Evolutionary conservation across 2,797 vertebrate genomes (phyloP), one percentile per base, ranked within the genome.

Genomic region (Choloepus didactylus): DNA sequence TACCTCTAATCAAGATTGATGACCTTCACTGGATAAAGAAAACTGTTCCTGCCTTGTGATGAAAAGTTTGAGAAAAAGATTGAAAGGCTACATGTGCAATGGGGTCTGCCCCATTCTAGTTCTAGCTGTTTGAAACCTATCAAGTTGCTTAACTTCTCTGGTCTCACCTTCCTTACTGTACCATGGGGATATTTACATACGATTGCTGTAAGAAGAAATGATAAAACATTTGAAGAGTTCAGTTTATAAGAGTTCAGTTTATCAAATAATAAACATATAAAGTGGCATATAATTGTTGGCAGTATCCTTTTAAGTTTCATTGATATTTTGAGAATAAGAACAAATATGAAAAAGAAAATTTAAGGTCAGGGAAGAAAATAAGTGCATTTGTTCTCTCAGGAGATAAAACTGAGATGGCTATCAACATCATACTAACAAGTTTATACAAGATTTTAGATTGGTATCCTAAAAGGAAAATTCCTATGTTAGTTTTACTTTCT

Each of bases 261-360:
- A 44, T 44, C 41, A 44, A 44, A 44, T 44, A 44, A 6, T 44
- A 44, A 44, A 44, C 41, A 44, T 44, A 44, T 44, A 44, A 44
- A 44, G 41, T 41, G 27, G 64, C 27, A 67, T 12, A 0, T 51
- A 56, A 62, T 6, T 9, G 1, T 75, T 56, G n/a, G 64, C 69
- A 59, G 86, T 44, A 59, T 72, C 21, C 41, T 88, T 62, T 38
- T 49, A 29, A 67, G n/a, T 88, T 67, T 87, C 38, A 62, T 7
- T 46, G 21, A 1, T 29, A 84, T 93, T 92, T 95, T 62, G 77
- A 89, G 91, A 95, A 77, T 92, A 79, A 64, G 44, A 77, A 51
- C 21, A 77, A 93, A 38, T 0, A 64, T 15, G 5, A 51, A 89
- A 51, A 73, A 81, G 27, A 1, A 80, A 83, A 54, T 96, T 92